These are phyloP conservation scores for Orthonevra nobilis DNA, from an alignment of 2,888 invertebrate species.

Conservation along the genomic window DNA sequence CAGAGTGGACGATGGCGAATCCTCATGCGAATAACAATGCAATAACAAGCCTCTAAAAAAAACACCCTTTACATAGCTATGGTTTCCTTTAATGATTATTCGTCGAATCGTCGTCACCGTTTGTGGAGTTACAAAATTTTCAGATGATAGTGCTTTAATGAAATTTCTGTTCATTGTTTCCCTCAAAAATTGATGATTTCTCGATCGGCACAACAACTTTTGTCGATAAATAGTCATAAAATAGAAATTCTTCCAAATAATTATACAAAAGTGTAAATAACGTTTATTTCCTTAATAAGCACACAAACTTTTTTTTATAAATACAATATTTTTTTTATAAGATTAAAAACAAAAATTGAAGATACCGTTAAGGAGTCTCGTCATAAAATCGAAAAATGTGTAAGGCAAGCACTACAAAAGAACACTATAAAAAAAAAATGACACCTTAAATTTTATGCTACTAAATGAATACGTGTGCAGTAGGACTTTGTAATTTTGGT, in stretches of 20 bases:
- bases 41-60: too few relatives aligned
- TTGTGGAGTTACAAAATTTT: too few relatives aligned
- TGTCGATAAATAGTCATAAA: too few relatives aligned
- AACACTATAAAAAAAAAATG: constrained; percentile 3
- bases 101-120: too few relatives aligned
- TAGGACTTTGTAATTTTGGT: constrained; percentile 49
- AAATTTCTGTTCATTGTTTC: not conserved
- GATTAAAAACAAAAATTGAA: constrained; percentile 25
- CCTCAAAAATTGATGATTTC: too few relatives aligned
- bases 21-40: too few relatives aligned
- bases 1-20: too few relatives aligned
- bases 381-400: constrained; percentile 17
- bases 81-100: too few relatives aligned
- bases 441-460: constrained; percentile 39
- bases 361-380: constrained; percentile 29
- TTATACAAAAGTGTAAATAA: constrained; percentile 60
- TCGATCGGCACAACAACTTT: too few relatives aligned
- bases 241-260: constrained; percentile 7
- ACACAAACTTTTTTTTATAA: constrained; percentile 56
- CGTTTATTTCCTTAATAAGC: constrained; percentile 35
- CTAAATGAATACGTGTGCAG: constrained; percentile 38
- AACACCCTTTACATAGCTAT: too few relatives aligned
- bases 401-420: constrained; percentile 40
- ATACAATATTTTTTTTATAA: constrained; percentile 29
- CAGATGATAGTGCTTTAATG: too few relatives aligned